Conservation (phyloP, 1,140 invertebrate genomes). For the Onthophagus taurus region DNA sequence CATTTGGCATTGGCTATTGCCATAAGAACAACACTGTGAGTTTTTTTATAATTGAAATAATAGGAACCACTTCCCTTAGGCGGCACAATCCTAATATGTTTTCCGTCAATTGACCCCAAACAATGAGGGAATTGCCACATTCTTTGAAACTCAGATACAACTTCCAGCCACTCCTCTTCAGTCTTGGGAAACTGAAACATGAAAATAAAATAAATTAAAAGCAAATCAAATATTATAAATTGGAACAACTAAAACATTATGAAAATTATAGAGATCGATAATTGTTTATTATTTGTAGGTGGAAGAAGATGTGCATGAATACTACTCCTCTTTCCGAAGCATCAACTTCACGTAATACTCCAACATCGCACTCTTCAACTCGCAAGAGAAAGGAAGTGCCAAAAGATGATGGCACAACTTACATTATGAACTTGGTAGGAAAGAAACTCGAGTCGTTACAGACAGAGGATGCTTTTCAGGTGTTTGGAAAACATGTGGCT, state of each 20-base stretch:
- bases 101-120: constrained; percentile 33
- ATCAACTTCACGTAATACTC: constrained; percentile 6
- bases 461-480: neutral
- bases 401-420: neutral
- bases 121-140: constrained; percentile 31
- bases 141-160: constrained; percentile 17
- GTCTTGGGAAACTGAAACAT: constrained; percentile 16
- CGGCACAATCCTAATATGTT: constrained; percentile 13
- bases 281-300: constrained; percentile 10
- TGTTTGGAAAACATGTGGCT: neutral
- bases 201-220: neutral
- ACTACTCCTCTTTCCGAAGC: constrained; percentile 11
- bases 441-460: neutral
- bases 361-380: constrained; percentile 7
- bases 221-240: neutral
- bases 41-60: constrained; percentile 37
- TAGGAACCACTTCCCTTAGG: constrained; percentile 7
- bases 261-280: constrained; percentile 12
- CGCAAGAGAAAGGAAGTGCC: constrained; percentile 1
- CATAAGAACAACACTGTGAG: constrained; percentile 36
- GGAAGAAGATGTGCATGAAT: constrained; percentile 8
- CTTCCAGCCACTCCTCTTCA: constrained; percentile 23
- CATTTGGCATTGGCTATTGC: constrained; percentile 7
- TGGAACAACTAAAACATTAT: constrained; percentile 5
- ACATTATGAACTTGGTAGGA: neutral